phyloP scores from a whole-genome alignment of 2,113 vertebrate genomes.

The Corydoras maculifer region DNA sequence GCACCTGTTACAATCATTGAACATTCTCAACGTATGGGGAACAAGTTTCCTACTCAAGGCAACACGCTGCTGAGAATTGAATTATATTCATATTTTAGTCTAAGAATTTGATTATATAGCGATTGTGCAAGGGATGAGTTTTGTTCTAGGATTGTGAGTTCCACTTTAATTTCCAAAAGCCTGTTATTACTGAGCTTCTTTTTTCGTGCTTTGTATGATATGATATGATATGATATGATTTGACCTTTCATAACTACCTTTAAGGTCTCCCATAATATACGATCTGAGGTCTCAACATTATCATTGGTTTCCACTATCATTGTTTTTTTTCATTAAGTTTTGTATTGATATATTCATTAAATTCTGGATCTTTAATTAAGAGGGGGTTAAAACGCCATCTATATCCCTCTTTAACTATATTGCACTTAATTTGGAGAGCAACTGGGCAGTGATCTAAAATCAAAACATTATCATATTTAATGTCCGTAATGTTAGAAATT shows the following conservation, averaged over 20 bases:
- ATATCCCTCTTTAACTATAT: not conserved
- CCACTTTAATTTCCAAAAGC: not conserved
- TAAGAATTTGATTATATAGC: too few relatives aligned
- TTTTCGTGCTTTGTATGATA: too few relatives aligned
- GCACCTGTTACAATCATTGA: conserved; percentile 1
- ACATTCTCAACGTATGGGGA: not conserved
- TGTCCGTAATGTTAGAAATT: not conserved
- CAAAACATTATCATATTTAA: not conserved
- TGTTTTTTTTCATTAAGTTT: too few relatives aligned
- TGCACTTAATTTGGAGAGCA: too few relatives aligned
- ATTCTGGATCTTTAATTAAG: not conserved
- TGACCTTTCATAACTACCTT: not conserved
- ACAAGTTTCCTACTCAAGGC: not conserved
- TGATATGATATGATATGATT: too few relatives aligned
- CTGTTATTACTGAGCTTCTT: not conserved
- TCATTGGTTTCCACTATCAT: not conserved
- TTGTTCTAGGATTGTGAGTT: not conserved
- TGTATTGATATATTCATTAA: too few relatives aligned
- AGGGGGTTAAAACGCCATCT: not conserved
- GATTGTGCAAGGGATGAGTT: too few relatives aligned
- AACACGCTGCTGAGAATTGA: not conserved
- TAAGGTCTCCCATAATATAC: not conserved
- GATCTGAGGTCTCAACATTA: not conserved
- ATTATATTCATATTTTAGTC: not conserved
- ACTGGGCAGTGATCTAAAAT: too few relatives aligned